Base-by-base conservation (phyloP, 2,797 vertebrate species). In the Pelodytes ibericus region DNA sequence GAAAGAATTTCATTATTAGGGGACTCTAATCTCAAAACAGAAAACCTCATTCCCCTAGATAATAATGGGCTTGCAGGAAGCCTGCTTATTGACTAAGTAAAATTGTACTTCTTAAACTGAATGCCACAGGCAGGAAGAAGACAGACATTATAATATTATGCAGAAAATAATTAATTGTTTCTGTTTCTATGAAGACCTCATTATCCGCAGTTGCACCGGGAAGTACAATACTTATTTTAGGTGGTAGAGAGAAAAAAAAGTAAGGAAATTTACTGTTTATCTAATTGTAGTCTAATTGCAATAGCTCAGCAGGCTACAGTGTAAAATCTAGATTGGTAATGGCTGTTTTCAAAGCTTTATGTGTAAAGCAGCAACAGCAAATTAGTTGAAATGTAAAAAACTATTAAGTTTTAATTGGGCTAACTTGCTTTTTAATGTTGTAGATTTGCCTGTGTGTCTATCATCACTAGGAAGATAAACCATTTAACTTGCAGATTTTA, bases 241-340 rank as follows among this genome's bases (percentile, higher is more conserved):
- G 82, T 31, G 70, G 80, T 64, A 51, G 73, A 73, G 65, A 60
- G 36, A 39, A 25, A n/a, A 24, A 31, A 16, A 20, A 60, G 73
- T 22, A 53, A 53, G 11, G 24, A 11, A 53, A 79, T 79, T 47
- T 73, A 79, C 61, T 73, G 64, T 69, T 81, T 29, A 73, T 85
- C 87, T 91, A 89, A 90, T 90, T 89, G 88, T 87, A 86, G 86
- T 85, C 90, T 89, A 90, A 90, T 90, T 90, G 88, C 87, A 82
- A 86, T 58, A 81, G 82, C 90, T 85, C 89, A 87, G 90, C 83
- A 5, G 86, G 88, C 74, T 85, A 81, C 71, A 30, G 76, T 82
- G 72, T 41, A 84, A 88, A 79, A 87, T 81, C 80, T 0, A 15
- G 83, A 75, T 57, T 83, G 71, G 25, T 79, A 82, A 84, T 82